Evolutionary conservation across 2,888 invertebrate species (phyloP), one percentile per base, ranked within the genome.

Genomic region (Cheilosia vulpina): DNA sequence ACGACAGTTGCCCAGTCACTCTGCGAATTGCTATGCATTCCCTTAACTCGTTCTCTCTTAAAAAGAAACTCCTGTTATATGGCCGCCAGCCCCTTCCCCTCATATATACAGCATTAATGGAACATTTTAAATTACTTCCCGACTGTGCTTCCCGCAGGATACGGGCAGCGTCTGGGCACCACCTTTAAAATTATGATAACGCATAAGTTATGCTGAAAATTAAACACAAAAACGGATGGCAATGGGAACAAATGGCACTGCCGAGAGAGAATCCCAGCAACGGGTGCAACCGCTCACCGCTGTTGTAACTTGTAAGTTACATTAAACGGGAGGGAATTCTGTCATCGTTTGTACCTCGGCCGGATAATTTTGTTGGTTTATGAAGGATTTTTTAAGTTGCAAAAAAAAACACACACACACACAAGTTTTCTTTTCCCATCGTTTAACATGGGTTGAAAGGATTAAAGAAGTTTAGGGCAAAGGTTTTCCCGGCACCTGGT

Each of bases 181-280:
- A 81, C 81, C 85, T 85, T 76, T 45, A 81, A 85, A 85, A 81
- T 85, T 85, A 85, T 85, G 81, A 85, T 81, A 81, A 85, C 81
- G 85, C 81, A 85, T 85, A 85, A 71, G 66, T 85, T 85, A 63
- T 81, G 76, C 53, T 85, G 85, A 66, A 85, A 85, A 85, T 85
- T 85, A 85, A 81, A 81, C 76, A 77, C 47, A 77, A 76, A 77
- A 81, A 81, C 71, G 75, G 69, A 80, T 85, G 76, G 80, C 84
- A 75, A 71, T 73, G 60, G 71, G 53, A 75, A 79, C 58, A 50
- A 71, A 53, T 72, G 58, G 52, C 55, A 41, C 17, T 53, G 45
- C 24, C 50, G 58, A 53, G 63, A 31, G 38, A 41, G 45, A 75
- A 21, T 5, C 17, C 21, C 17, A 41, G 45, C 45, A 17, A 47